phyloP scores from a whole-genome alignment of 2,113 vertebrate species.

The Rhombomys opimus region DNA sequence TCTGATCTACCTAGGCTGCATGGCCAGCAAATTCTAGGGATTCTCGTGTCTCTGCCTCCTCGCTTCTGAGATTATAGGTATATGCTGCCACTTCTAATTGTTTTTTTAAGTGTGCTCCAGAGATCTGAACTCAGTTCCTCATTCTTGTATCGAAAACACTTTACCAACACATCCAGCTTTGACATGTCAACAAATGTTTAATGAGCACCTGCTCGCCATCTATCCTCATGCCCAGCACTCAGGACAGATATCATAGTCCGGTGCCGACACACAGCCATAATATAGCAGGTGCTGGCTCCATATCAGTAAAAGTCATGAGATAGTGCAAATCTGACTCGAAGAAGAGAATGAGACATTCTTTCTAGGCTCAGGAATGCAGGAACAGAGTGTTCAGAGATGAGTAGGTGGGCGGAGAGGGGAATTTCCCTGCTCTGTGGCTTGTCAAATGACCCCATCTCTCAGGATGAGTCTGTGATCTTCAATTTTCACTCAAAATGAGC shows the following conservation, averaged over 20 bases:
- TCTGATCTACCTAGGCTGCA: neutral
- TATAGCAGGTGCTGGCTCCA: neutral
- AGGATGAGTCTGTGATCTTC: neutral
- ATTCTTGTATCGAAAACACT: neutral
- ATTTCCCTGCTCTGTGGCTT: neutral
- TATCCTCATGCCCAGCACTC: neutral
- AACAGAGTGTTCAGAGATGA: neutral
- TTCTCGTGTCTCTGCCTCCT: neutral
- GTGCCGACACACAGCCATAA: too few species aligned
- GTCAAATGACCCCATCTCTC: neutral
- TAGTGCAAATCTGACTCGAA: neutral
- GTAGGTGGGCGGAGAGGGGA: neutral
- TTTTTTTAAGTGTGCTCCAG: neutral
- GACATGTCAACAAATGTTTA: neutral
- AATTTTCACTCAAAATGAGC: conserved; percentile 47
- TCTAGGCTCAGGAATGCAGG: too few species aligned
- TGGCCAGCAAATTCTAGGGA: neutral
- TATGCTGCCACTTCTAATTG: neutral
- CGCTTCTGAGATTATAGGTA: neutral
- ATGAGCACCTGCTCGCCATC: neutral
- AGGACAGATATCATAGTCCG: neutral
- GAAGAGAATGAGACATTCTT: neutral
- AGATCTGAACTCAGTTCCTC: neutral
- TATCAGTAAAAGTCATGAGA: neutral
- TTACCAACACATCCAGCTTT: neutral